Evolutionary conservation across 2,113 vertebrate species (phyloP).

Genomic region (Chionodraco myersi): DNA sequence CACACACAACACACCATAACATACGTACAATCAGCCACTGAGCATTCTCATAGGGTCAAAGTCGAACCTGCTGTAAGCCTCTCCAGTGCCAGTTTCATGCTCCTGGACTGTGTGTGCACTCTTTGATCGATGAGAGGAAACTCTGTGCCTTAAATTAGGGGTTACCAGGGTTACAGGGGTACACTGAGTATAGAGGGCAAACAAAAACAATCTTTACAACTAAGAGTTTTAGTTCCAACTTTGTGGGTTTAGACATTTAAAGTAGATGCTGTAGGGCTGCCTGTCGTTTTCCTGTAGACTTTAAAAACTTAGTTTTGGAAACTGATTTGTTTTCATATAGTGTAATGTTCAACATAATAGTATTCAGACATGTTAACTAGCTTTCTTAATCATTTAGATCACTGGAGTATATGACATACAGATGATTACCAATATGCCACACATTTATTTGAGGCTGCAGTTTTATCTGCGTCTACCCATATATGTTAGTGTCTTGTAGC

Average conservation of each 20-base stretch:
- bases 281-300: slow-evolving; percentile 38
- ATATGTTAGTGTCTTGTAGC: slow-evolving; percentile 15
- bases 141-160: slow-evolving; percentile 75
- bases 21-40: slow-evolving; percentile 52
- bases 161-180: slow-evolving; percentile 72
- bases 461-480: slow-evolving; percentile 27
- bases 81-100: slow-evolving; percentile 53
- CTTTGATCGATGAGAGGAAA: slow-evolving; percentile 79
- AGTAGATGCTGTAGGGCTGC: slow-evolving; percentile 46
- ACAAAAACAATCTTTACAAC: slow-evolving; percentile 67
- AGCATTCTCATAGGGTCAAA: slow-evolving; percentile 67
- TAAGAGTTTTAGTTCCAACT: slow-evolving; percentile 61
- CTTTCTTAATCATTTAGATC: background rate
- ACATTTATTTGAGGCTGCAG: slow-evolving; percentile 13
- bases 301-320: slow-evolving; percentile 18
- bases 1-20: no score
- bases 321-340: background rate
- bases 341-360: background rate
- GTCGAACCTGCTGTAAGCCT: slow-evolving; percentile 67
- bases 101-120: slow-evolving; percentile 48
- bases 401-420: slow-evolving; percentile 26
- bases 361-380: background rate
- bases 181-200: slow-evolving; percentile 60
- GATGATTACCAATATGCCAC: slow-evolving; percentile 29
- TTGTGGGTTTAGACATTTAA: slow-evolving; percentile 64